Evolutionary conservation across 2,797 vertebrate species (phyloP), one percentile per base, ranked within the genome.

Genomic region (Mormyrops attenuatus): DNA sequence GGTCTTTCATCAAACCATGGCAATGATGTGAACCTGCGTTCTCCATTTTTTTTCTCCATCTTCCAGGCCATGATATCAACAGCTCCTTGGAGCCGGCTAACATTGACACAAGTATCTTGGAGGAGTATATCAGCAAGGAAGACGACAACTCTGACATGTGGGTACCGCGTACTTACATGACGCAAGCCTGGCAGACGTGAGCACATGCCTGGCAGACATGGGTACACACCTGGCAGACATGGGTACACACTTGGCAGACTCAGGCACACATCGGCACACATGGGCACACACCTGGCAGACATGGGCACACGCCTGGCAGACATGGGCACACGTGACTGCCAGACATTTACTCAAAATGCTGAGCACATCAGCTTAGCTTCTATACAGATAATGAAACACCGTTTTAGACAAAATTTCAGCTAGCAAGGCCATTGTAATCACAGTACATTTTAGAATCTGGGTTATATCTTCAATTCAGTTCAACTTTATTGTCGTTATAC

Each of bases 41-140:
- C 63, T 93, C 91, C 84, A 92, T 91, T 69, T 26, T 91, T 30
- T 92, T 93, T 93, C 91, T 91, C 89, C 89, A 87, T 86, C 90
- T 84, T 66, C 50, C 86, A 99, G 99, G 99, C 95, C 98, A 99
- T 91, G 99, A 99, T 96, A 99, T 99, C 95, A 99, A 97, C 93
- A 98, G 98, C 91, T 98, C 98, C 94, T 97, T 99, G 96, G 99
- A 99, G 93, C 97, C 98, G 90, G 96, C 97, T 90, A 99, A 99
- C 96, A 98, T 99, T 3, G 99, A 99, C 96, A 99, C 99, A 87
- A 99, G 98, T 96, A 99, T 99, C 94, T 97, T 99, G 97, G 99
- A 99, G 95, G 98, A 99, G 93, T 99, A 99, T 94, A 99, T 99
- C 95, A 98, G 97, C 96, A 99, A 99, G 95, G 98, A 99, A 92